Evolutionary conservation across 2,888 invertebrate genomes (phyloP).

Genomic region (Drosophila cognata): DNA sequence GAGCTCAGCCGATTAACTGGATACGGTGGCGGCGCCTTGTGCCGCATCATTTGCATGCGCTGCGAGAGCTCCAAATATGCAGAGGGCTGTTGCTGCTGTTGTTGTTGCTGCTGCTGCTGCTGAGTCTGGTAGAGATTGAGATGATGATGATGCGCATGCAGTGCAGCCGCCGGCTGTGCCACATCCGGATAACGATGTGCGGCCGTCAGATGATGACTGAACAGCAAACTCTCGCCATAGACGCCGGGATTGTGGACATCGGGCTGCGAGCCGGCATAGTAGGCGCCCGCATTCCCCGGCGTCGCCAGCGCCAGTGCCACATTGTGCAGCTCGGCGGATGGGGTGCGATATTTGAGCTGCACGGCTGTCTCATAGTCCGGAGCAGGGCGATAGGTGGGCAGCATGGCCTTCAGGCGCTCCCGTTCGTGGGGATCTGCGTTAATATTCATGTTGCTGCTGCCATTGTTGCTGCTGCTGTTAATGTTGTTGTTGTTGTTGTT

Average conservation of each 20-base stretch:
- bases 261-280: constrained; percentile 88
- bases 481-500: constrained; percentile 59
- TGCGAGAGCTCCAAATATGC: constrained; percentile 83
- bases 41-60: constrained; percentile 83
- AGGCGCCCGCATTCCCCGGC: constrained; percentile 64
- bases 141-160: constrained; percentile 81
- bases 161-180: constrained; percentile 86
- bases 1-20: constrained; percentile 91
- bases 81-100: constrained; percentile 44
- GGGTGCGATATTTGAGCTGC: constrained; percentile 89
- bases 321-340: constrained; percentile 85
- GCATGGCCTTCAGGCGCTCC: constrained; percentile 88
- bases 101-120: constrained; percentile 61
- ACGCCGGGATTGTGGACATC: constrained; percentile 88
- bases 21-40: constrained; percentile 94
- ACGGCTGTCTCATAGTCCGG: constrained; percentile 98
- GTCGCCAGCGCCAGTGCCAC: constrained; percentile 72
- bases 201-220: constrained; percentile 81
- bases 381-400: constrained; percentile 95
- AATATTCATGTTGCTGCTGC: constrained; percentile 44
- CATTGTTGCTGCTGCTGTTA: constrained; percentile 54
- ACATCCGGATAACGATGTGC: constrained; percentile 88
- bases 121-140: constrained; percentile 69
- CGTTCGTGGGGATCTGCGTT: constrained; percentile 77
- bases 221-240: constrained; percentile 71